Base-by-base conservation (phyloP, 2,113 vertebrate species). In the Podarcis muralis region DNA sequence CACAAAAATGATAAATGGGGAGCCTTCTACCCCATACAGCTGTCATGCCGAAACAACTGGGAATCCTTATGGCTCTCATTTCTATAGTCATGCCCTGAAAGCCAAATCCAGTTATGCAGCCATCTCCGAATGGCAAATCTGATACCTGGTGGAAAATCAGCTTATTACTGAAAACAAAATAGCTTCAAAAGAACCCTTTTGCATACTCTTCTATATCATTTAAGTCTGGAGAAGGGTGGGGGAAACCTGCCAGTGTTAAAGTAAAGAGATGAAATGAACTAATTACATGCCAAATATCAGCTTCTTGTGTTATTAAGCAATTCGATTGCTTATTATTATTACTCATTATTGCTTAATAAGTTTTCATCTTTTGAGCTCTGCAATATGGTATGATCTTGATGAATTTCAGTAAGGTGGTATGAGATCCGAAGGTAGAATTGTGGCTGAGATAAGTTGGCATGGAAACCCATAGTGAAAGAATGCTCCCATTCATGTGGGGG, bases 81-180 rank as follows among this genome's bases (percentile, higher is more conserved):
- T 83, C 25, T 79, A 72, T 89, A 62, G 43, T 80, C 35, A 40
- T 71, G 48, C 25, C 35, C 87, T 79, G 43, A 72, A 84, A 84
- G 43, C 23, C 85, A 81, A 83, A 40, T 62, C 37, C 84, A 15
- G 23, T 8, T 20, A 82, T 88, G 83, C 85, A 0, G 69, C 15
- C 3, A 40, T 15, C 6, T 79, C 88, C 22, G 68, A 89, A 37
- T 85, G 23, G 3, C 20, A 90, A 90, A 86, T 76, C 43, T 1
- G 0, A 66, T 83, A 13, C 72, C 5, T 5, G 81, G 4, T 13
- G 9, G 30, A n/a, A 66, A 25, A 37, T 30, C 68, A 8, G 74
- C 65, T 78, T 89, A 89, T 37, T 2, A 53, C 5, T 78, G 81
- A 8, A 1, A 68, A 88, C 90, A 90, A 65, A 27, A 1, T 5